Percentiles rank a stretch among this genome's conserved stretches.
These are phyloP conservation scores for Parus major DNA, from an alignment of 2,113 vertebrate genomes.

Conservation along the genomic window DNA sequence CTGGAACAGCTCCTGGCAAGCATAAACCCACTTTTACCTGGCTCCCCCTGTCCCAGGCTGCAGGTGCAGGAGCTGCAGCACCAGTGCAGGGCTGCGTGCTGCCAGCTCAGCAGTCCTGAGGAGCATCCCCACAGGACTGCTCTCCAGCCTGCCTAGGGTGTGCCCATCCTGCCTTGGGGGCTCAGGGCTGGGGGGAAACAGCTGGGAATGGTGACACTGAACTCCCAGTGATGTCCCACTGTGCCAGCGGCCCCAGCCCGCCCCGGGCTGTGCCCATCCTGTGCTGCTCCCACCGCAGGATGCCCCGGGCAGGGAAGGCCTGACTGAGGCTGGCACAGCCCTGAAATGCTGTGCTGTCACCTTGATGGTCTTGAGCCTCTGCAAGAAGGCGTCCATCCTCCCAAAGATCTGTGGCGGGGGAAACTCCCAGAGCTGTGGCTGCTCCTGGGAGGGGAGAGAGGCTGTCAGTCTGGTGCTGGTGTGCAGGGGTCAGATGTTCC, in stretches of 20 bases:
- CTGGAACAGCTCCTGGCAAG: conserved; percentile 71
- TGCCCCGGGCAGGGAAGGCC: too few relatives aligned
- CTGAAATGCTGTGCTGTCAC: conserved; percentile 27
- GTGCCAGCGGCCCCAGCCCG: accelerated
- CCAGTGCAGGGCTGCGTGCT: accelerated
- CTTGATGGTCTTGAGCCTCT: conserved; percentile 71
- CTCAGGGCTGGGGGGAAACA: not conserved
- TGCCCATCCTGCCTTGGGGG: accelerated
- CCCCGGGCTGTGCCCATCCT: not conserved
- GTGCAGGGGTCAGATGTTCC: accelerated
- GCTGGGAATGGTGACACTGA: accelerated
- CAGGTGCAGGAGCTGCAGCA: not conserved
- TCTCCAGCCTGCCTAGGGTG: accelerated
- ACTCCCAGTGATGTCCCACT: not conserved
- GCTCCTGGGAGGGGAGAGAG: conserved; percentile 14
- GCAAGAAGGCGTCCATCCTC: conserved; percentile 73
- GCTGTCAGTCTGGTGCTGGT: not conserved
- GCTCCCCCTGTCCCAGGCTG: not conserved
- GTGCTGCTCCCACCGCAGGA: accelerated
- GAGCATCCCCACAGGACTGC: not conserved
- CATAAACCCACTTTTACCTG: accelerated
- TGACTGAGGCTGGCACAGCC: accelerated
- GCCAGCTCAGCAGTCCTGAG: not conserved
- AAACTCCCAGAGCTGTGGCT: conserved; percentile 70
- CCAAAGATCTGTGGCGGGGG: conserved; percentile 67